A percentile compares a stretch with the other conserved stretches of the same genome.
Conservation (phyloP, 2,113 vertebrate genomes). For the Mola mola region DNA sequence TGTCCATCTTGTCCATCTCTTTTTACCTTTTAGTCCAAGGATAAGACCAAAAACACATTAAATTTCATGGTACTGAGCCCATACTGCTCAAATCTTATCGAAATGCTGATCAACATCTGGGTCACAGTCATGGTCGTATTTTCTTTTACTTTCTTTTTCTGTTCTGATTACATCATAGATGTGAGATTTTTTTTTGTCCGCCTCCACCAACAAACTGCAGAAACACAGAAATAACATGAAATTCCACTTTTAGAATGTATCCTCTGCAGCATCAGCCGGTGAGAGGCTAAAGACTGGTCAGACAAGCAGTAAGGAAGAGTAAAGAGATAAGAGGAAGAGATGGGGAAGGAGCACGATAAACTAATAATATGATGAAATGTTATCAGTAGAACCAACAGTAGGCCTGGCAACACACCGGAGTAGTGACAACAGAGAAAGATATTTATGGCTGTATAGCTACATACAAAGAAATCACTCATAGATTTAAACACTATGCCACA, state of each 20-base stretch:
- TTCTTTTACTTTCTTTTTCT: background rate
- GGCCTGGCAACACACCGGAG: too few species aligned
- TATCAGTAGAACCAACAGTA: slow-evolving; percentile 8
- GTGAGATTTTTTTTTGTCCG: slow-evolving; percentile 13
- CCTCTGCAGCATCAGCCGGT: slow-evolving; percentile 2
- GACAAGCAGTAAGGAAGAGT: slow-evolving; percentile 27
- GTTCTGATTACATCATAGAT: slow-evolving; percentile 12
- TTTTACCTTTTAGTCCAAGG: too few species aligned
- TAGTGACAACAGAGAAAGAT: too few species aligned
- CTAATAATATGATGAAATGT: slow-evolving; percentile 25
- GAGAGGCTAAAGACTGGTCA: slow-evolving; percentile 12
- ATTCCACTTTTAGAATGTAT: slow-evolving; percentile 18
- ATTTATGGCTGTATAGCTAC: background rate
- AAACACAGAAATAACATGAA: slow-evolving; percentile 18
- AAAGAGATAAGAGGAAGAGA: slow-evolving; percentile 33
- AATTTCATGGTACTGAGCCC: too few species aligned
- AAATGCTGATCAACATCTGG: background rate
- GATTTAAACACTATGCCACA: background rate
- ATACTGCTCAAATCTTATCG: too few species aligned
- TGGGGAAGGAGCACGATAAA: slow-evolving; percentile 11
- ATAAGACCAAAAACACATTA: too few species aligned
- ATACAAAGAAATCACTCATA: background rate
- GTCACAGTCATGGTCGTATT: background rate
- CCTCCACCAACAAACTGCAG: slow-evolving; percentile 16
- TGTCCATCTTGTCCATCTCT: too few species aligned